Base-by-base conservation (phyloP, 1,140 invertebrate species). In the Drosophila teissieri region DNA sequence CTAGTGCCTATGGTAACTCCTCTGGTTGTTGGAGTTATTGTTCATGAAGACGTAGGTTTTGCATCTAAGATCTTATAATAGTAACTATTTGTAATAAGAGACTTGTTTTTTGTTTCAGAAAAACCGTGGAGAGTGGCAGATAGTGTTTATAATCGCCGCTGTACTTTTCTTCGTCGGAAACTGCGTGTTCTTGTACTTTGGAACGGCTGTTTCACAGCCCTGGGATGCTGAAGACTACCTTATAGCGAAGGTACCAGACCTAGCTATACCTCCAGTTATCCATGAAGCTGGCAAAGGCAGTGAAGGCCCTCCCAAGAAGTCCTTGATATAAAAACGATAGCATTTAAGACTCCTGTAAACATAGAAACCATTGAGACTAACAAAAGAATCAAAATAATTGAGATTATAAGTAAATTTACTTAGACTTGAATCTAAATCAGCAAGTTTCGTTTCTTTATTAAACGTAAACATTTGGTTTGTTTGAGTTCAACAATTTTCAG, bases 101-200 rank as follows among this genome's bases (percentile, higher is more conserved):
- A n/a, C n/a, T n/a, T n/a, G n/a, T n/a, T n/a, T n/a, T n/a, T n/a
- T n/a, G 84, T 36, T 11, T 37, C 34, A 95, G 94, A 82, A 85
- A 1, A 92, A 94, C 77, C 92, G 93, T 10, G 40, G 78, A 0
- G 92, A 94, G 79, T 98, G 97, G 97, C 94, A 94, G 69, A 94
- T 94, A 22, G 95, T 97, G 0, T 97, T 97, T 91, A 95, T 95
- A 77, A 93, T 97, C 11, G 94, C 96, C 1, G 94, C 96, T 10
- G 94, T 93, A 4, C 92, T 97, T 5, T 96, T 96, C 69, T 92
- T 95, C 19, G 64, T 95, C 44, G 95, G 95, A 4, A 95, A 95
- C 77, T 83, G 95, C 0, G 92, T 95, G 42, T 97, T 95, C 79
- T 65, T 96, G 15, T 63, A 96, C 2, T 96, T 96, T 78, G 94